Conservation (phyloP, 1,140 invertebrate species). For the Drosophila triauraria region DNA sequence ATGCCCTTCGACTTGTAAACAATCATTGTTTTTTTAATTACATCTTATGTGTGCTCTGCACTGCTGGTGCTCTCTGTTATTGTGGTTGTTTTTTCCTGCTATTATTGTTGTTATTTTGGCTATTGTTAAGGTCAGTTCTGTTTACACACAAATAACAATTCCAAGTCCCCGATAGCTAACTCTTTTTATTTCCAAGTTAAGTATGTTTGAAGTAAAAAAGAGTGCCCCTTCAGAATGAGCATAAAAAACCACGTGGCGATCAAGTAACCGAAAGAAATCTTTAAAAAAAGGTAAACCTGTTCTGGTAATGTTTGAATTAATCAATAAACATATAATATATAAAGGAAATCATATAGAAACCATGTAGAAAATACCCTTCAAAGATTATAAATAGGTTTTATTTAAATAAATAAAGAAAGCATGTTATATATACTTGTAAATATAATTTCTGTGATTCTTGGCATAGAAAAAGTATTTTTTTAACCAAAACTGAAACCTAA, state of each 20-base stretch:
- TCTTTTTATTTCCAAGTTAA: conserved; percentile 1
- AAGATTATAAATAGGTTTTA: too few species aligned
- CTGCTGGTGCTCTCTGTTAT: conserved; percentile 11
- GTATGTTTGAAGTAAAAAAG: conserved; percentile 19
- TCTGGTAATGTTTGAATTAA: too few species aligned
- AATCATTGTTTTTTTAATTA: conserved; percentile 46
- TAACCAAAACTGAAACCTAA: neutral
- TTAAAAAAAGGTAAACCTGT: too few species aligned
- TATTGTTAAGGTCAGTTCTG: conserved; percentile 73
- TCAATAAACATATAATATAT: too few species aligned
- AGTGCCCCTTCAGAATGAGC: neutral
- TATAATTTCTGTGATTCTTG: neutral
- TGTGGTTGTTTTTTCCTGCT: conserved; percentile 4
- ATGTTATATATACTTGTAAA: neutral
- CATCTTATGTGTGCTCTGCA: conserved; percentile 9
- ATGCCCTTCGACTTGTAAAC: conserved; percentile 54
- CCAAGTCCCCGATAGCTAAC: conserved; percentile 28
- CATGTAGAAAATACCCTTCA: too few species aligned
- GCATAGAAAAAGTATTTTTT: neutral
- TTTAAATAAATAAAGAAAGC: too few species aligned
- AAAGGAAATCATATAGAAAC: too few species aligned
- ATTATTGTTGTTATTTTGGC: conserved; percentile 20
- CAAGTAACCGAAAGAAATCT: too few species aligned
- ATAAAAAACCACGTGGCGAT: conserved; percentile 14
- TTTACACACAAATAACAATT: conserved; percentile 38